These are phyloP conservation scores for Malachius bipustulatus DNA, from an alignment of 2,888 invertebrate species.

Conservation along the genomic window DNA sequence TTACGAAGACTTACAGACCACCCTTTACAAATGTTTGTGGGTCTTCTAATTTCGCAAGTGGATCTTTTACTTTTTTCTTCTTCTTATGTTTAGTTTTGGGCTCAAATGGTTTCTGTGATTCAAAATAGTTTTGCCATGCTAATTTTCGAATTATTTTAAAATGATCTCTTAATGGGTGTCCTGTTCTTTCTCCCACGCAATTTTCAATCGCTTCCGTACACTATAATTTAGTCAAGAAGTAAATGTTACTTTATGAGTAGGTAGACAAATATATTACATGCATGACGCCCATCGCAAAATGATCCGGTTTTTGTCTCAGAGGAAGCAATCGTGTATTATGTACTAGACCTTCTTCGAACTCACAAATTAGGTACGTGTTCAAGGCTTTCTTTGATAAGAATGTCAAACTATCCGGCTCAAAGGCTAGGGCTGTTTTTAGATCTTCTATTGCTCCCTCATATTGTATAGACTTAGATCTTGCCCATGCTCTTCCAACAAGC, in stretches of 20 bases:
- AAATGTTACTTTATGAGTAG: too few relatives aligned
- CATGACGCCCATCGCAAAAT: conserved; percentile 34
- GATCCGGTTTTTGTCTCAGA: conserved; percentile 31
- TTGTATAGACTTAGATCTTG: conserved; percentile 43
- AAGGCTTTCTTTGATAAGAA: conserved; percentile 30
- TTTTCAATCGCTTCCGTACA: conserved; percentile 35
- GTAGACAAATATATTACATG: conserved; percentile 25
- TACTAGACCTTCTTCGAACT: conserved; percentile 34
- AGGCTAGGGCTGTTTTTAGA: conserved; percentile 36
- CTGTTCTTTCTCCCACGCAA: conserved; percentile 32
- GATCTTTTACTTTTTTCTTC: conserved; percentile 23
- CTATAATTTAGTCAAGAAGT: too few relatives aligned
- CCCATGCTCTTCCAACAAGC: conserved; percentile 42
- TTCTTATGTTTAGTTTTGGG: conserved; percentile 23
- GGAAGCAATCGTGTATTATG: conserved; percentile 27
- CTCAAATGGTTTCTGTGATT: conserved; percentile 26
- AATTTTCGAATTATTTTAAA: conserved; percentile 33
- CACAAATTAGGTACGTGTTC: conserved; percentile 31
- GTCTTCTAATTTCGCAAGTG: too few relatives aligned
- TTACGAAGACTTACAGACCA: too few relatives aligned
- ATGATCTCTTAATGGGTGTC: conserved; percentile 34
- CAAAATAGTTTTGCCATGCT: conserved; percentile 31
- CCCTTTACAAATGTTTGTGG: too few relatives aligned
- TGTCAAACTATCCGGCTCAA: conserved; percentile 28
- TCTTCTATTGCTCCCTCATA: conserved; percentile 44